Percentiles rank a stretch among this genome's conserved stretches.
Conservation (phyloP, 2,113 vertebrate genomes). For the Lophochroa leadbeateri region DNA sequence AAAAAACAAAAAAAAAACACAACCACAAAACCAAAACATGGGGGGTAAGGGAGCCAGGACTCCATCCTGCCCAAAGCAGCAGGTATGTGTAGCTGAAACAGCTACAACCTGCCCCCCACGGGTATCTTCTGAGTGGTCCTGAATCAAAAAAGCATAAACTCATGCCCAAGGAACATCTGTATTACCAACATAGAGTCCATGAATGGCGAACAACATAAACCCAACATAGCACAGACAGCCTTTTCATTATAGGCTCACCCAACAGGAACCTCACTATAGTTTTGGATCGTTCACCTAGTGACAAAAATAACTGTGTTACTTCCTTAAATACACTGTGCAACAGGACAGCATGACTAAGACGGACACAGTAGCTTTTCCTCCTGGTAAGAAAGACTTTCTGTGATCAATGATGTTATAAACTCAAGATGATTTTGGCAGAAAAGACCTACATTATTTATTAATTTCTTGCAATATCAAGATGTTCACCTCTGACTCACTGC, state of each 20-base stretch:
- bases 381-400: background rate
- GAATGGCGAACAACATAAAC: background rate
- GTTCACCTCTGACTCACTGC: background rate
- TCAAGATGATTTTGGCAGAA: background rate
- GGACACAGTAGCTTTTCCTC: background rate
- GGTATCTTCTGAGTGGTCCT: rapidly evolving
- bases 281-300: background rate
- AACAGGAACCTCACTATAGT: background rate
- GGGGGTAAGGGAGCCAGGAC: background rate
- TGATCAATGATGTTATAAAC: background rate
- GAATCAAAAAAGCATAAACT: background rate
- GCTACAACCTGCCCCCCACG: background rate
- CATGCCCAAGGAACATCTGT: background rate
- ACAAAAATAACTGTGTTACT: background rate
- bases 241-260: background rate
- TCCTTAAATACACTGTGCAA: rapidly evolving
- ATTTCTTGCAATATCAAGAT: background rate
- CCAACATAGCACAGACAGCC: background rate
- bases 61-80: background rate
- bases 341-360: background rate
- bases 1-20: background rate
- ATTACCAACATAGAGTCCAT: background rate
- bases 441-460: background rate
- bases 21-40: background rate
- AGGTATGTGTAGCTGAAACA: background rate